Evolutionary conservation across 2,797 vertebrate species (phyloP), one percentile per base, ranked within the genome.

Genomic region (Hemitrygon akajei): DNA sequence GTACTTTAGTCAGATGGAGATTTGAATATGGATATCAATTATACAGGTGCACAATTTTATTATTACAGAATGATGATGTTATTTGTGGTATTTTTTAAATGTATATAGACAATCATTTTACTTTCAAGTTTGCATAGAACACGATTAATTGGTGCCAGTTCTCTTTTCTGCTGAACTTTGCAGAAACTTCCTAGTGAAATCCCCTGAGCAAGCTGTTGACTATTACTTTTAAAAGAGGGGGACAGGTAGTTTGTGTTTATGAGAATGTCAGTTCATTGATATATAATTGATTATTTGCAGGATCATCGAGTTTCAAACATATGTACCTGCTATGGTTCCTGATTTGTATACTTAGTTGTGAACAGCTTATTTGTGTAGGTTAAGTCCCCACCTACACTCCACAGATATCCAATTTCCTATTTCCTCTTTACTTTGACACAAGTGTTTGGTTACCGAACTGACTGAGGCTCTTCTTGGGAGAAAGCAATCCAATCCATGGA

Each of bases 381-480:
- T 93, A 93, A 93, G 69, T 93, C 91, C 91, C 76, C 71, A 93
- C 73, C 91, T 75, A 76, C 40, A 93, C 37, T 93, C 91, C 71
- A 93, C 91, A 93, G 91, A 93, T 93, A 93, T 93, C 91, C 73
- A 93, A 76, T 93, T 93, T 93, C 91, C 71, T 93, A 71, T 76
- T 93, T 93, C 91, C 71, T 76, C 40, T 93, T 76, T 58, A 71
- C 91, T 93, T 93, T 93, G 91, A 93, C 91, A 76, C 47, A 75
- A 93, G 91, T 93, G 91, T 93, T 93, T 75, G 91, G 91, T 93
- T 93, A 93, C 91, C 12, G 71, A 93, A 93, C 71, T 93, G 37
- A 93, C 12, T 56, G 71, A 76, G 91, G 71, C 91, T 93, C 91
- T 93, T 93, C 91, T 93, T 9, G 91, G 91, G 91, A 56, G 91